Evolutionary conservation across 2,113 vertebrate species (phyloP).

Genomic region (Melanerpes aurifrons): DNA sequence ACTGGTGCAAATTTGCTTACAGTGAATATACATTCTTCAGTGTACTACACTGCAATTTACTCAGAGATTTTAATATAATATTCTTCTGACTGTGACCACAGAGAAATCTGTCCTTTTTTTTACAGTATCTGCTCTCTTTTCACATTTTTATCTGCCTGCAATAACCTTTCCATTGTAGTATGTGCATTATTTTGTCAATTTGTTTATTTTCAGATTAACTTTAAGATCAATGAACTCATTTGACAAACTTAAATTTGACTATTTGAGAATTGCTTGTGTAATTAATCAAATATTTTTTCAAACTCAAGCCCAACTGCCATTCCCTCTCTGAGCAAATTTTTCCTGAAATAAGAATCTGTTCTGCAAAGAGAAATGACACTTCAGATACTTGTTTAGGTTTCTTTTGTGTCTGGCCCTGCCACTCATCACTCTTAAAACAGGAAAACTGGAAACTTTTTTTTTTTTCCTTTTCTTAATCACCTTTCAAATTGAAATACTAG

Average conservation of each 20-base stretch:
- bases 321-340: conserved; percentile 62
- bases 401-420: background rate
- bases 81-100: background rate
- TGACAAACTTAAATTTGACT: background rate
- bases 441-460: background rate
- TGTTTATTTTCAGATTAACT: conserved; percentile 54
- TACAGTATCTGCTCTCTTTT: background rate
- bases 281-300: conserved; percentile 68
- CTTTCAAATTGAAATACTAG: conserved; percentile 32
- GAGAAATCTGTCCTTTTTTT: background rate
- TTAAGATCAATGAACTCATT: conserved; percentile 71
- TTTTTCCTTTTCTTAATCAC: conserved; percentile 5
- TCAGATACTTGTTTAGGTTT: background rate
- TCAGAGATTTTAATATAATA: background rate
- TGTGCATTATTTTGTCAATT: conserved; percentile 52
- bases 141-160: no score
- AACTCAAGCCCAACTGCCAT: conserved; percentile 23
- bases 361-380: conserved; percentile 13
- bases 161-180: background rate
- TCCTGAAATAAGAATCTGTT: conserved; percentile 60
- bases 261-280: conserved; percentile 64
- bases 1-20: background rate
- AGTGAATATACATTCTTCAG: background rate
- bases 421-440: conserved; percentile 4
- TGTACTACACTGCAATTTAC: background rate